Conservation (phyloP, 2,888 invertebrate species). For the Dicyrtomina minuta region DNA sequence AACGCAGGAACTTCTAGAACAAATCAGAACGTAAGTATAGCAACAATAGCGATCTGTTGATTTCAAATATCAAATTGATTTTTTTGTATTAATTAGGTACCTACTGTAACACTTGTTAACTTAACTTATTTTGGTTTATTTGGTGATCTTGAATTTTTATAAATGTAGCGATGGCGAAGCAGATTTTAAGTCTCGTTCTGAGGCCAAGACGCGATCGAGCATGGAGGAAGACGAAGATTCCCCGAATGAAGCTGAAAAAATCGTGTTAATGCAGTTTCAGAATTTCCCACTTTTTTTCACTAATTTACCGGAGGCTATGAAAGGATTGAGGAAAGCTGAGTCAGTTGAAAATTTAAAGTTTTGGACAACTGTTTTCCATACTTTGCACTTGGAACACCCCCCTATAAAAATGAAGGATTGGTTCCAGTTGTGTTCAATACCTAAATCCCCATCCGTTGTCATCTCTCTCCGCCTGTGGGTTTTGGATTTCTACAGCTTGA, state of each 20-base stretch:
- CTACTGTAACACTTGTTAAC: no score
- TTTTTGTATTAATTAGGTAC: no score
- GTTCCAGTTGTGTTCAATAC: conserved; percentile 17
- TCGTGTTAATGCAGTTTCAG: conserved; percentile 12
- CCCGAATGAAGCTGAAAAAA: no score
- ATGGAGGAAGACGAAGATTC: background rate
- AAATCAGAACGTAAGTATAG: conserved; percentile 17
- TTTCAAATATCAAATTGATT: no score
- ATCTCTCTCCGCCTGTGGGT: conserved; percentile 15
- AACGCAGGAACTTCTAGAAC: background rate
- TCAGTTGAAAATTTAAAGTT: conserved; percentile 2
- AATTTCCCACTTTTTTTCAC: conserved; percentile 24
- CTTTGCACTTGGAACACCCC: conserved; percentile 3
- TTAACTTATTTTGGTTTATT: no score
- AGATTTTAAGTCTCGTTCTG: background rate
- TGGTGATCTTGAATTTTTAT: no score
- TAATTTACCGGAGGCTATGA: background rate
- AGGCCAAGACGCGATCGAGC: background rate
- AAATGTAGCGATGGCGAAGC: conserved; percentile 15
- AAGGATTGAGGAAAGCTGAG: conserved; percentile 5
- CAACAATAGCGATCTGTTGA: no score
- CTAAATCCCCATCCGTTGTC: background rate
- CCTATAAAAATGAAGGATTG: conserved; percentile 7
- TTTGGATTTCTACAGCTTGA: conserved; percentile 24
- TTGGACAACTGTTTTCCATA: conserved; percentile 14